Conservation (phyloP, 1,140 invertebrate genomes). For the Chironomus tepperi region DNA sequence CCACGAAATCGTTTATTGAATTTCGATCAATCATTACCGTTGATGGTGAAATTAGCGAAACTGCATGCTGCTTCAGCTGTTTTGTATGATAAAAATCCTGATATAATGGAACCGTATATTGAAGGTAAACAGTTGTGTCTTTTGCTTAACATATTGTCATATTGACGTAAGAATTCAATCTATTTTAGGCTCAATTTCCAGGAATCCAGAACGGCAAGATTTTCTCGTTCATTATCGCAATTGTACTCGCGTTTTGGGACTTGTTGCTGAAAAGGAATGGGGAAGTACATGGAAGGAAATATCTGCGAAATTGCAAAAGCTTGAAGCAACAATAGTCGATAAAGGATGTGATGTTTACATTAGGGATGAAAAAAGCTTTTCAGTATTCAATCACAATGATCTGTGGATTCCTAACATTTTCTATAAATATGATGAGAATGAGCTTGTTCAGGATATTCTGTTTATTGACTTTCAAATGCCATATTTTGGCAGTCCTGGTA, state of each 20-base stretch:
- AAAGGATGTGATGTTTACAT: neutral
- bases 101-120: constrained; percentile 35
- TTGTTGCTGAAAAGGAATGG: constrained; percentile 4
- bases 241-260: neutral
- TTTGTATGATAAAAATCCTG: constrained; percentile 26
- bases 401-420: neutral
- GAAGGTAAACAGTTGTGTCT: constrained; percentile 28
- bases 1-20: constrained; percentile 36
- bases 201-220: constrained; percentile 37
- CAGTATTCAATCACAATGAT: neutral
- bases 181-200: constrained; percentile 33
- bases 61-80: constrained; percentile 22
- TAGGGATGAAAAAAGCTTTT: neutral
- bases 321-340: neutral
- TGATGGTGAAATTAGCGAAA: constrained; percentile 32
- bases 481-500: constrained; percentile 47
- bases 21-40: constrained; percentile 35
- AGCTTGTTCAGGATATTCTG: constrained; percentile 32
- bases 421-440: constrained; percentile 16
- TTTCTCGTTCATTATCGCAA: constrained; percentile 30
- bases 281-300: neutral
- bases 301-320: neutral
- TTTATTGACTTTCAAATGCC: constrained; percentile 49
- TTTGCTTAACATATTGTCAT: no score
- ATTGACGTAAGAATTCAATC: no score